Percentiles rank a stretch among this genome's conserved stretches.
Conservation (phyloP, 2,888 invertebrate genomes). For the Uropetala carovei region DNA sequence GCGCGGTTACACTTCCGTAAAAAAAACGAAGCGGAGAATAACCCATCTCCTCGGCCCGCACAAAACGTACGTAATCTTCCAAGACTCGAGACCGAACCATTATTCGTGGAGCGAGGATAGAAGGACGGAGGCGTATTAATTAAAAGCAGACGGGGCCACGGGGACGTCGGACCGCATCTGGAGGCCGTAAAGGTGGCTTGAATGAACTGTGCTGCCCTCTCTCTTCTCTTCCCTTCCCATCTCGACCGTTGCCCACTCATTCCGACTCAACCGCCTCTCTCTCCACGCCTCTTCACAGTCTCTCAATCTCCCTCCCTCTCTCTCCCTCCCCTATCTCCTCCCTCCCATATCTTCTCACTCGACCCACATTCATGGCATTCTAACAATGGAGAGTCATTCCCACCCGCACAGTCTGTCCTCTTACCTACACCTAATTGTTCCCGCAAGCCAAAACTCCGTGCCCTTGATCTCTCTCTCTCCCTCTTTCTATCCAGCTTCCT, state of each 20-base stretch:
- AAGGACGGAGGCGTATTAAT: conserved; percentile 50
- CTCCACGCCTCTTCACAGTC: not conserved
- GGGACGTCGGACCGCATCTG: conserved; percentile 43
- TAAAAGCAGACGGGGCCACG: conserved; percentile 10
- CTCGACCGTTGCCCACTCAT: not conserved
- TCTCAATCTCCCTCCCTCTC: not conserved
- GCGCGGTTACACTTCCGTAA: not conserved
- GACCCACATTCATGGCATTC: conserved; percentile 26
- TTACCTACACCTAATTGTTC: conserved; percentile 22
- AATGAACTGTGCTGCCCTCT: conserved; percentile 43
- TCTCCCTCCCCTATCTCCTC: not conserved
- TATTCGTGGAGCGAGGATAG: conserved; percentile 38
- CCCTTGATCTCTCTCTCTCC: not conserved
- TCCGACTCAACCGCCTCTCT: not conserved
- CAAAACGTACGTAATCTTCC: conserved; percentile 46
- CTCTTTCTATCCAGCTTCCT: not conserved
- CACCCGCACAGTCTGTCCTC: conserved; percentile 2
- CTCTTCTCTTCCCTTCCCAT: not conserved
- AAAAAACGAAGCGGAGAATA: not conserved
- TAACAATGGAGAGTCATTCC: not conserved
- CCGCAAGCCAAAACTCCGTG: conserved; percentile 21
- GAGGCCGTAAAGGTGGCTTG: conserved; percentile 42
- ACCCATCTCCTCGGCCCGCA: not conserved
- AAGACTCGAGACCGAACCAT: conserved; percentile 54
- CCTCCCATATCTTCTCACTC: not conserved